Evolutionary conservation across 2,113 vertebrate genomes (phyloP), one percentile per base, ranked within the genome.

Genomic region (Sterna hirundo): DNA sequence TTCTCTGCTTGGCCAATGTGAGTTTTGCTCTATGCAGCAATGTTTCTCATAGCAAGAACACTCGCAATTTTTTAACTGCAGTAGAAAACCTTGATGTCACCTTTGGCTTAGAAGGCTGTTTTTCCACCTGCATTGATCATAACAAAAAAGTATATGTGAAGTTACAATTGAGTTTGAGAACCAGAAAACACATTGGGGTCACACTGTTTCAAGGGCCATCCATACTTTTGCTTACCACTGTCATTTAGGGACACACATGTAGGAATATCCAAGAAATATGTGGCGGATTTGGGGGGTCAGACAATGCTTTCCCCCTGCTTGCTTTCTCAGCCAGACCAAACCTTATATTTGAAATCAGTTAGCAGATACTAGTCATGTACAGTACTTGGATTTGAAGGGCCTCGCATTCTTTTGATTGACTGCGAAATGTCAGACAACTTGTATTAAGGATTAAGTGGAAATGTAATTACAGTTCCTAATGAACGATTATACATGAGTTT

Each of bases 391-490:
- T 47, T 23, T 81, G 74, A 55, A 91, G 54, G 29, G 47, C 49
- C 58, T 75, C 19, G 42, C 58, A 52, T 79, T 75, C 49, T 72
- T 32, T 15, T 16, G 57, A 10, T 61, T 54, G 60, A 7, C 38
- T 71, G 87, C 1, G 0, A 83, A 74, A 68, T 42, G 25, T 61
- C 93, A 93, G 76, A 36, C 66, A 65, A n/a, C 65, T 36, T 49
- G 46, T 44, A 44, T 80, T 79, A 76, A 66, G 55, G 77, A 64
- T 88, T 8, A 27, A 91, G 91, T 92, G 86, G 81, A 96, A 95
- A 89, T 52, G 47, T 52, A 91, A 93, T 96, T 86, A 71, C 74
- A 82, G 18, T 34, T 95, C 86, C 89, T 94, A 79, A 96, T 86
- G 86, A 96, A 93, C 86, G 25, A 79, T 93, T 94, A 86, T 8